Conservation (phyloP, 1,140 invertebrate genomes). For the Brachionus rubens region DNA sequence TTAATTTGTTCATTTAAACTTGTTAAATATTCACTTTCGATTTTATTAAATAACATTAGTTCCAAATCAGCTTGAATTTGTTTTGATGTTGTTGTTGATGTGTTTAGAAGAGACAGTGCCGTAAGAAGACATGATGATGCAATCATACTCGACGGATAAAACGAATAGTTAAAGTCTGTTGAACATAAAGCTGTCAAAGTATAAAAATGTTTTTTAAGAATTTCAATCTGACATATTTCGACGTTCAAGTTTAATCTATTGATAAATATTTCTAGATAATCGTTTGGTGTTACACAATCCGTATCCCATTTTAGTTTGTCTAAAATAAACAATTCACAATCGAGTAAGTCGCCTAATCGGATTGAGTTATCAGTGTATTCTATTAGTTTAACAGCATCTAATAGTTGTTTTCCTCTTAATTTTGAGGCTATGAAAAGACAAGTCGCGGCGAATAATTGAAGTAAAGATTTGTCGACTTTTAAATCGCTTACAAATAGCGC, state of each 20-base stretch:
- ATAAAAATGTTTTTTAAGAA: not conserved
- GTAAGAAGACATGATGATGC: no score
- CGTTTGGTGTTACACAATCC: not conserved
- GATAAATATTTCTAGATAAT: not conserved
- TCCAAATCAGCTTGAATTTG: no score
- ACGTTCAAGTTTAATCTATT: not conserved
- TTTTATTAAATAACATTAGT: no score
- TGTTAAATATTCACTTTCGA: no score
- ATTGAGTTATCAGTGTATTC: not conserved
- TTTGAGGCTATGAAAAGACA: not conserved
- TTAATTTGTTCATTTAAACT: no score
- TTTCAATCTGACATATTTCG: not conserved
- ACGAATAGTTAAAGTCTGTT: not conserved
- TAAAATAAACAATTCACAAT: not conserved
- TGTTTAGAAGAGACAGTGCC: no score
- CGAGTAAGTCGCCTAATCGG: not conserved
- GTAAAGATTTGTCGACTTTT: not conserved
- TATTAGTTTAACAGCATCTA: not conserved
- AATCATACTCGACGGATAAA: no score
- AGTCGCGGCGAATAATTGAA: not conserved
- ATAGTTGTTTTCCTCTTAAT: not conserved
- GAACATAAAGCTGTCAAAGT: not conserved
- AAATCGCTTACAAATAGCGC: not conserved
- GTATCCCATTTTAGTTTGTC: conserved; percentile 1
- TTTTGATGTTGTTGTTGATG: no score